Conservation (phyloP, 1,140 invertebrate species). For the Vollenhovia emeryi region DNA sequence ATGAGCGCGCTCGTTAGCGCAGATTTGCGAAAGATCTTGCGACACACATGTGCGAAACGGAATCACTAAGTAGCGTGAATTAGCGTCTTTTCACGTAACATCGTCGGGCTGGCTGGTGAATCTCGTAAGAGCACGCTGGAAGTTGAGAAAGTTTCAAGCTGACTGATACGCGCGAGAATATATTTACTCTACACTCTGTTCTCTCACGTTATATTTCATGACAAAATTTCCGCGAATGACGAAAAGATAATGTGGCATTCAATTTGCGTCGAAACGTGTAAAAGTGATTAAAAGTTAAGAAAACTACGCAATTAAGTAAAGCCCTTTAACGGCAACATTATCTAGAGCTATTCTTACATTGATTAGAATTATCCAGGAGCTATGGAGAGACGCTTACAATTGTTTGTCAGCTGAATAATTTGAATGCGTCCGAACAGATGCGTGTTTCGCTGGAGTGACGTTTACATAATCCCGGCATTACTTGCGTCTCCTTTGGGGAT, state of each 20-base stretch:
- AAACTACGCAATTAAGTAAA: background rate
- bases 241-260: background rate
- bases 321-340: background rate
- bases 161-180: conserved; percentile 8
- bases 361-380: conserved; percentile 28
- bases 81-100: conserved; percentile 38
- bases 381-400: conserved; percentile 14
- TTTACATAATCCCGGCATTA: conserved; percentile 84
- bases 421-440: conserved; percentile 79
- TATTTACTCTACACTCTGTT: conserved; percentile 15
- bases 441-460: conserved; percentile 80
- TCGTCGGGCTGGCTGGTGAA: conserved; percentile 49
- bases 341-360: background rate
- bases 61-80: conserved; percentile 58
- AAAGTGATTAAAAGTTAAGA: background rate
- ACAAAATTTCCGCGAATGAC: background rate
- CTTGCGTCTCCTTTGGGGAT: conserved; percentile 76
- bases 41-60: conserved; percentile 27
- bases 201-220: background rate
- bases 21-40: conserved; percentile 54
- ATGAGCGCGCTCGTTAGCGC: conserved; percentile 39
- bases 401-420: conserved; percentile 74
- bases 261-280: background rate
- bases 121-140: conserved; percentile 40
- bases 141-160: conserved; percentile 6